Conservation (phyloP, 2,888 invertebrate species). For the Leuctra nigra region DNA sequence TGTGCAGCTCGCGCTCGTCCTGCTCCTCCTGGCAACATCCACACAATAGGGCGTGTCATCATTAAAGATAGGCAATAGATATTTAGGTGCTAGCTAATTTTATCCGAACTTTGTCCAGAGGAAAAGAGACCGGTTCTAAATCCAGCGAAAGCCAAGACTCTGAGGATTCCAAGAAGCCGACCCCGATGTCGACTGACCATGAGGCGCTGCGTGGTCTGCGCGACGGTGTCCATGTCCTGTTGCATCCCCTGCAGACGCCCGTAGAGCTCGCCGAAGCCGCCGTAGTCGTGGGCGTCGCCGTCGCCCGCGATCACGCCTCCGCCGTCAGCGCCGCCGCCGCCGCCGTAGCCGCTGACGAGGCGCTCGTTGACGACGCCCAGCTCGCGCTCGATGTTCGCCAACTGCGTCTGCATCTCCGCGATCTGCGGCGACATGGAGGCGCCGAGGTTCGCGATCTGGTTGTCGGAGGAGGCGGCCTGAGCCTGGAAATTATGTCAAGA, state of each 20-base stretch:
- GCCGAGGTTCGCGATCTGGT: constrained; percentile 37
- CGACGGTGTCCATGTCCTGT: constrained; percentile 40
- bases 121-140: too few relatives aligned
- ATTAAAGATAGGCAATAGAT: too few relatives aligned
- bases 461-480: constrained; percentile 18
- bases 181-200: too few relatives aligned
- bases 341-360: constrained; percentile 27
- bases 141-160: too few relatives aligned
- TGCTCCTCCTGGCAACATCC: too few relatives aligned
- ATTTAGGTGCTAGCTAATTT: too few relatives aligned
- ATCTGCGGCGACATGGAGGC: constrained; percentile 41
- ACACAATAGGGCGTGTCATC: too few relatives aligned
- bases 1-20: constrained; percentile 46
- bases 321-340: not conserved
- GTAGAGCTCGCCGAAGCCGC: constrained; percentile 37
- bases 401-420: constrained; percentile 44
- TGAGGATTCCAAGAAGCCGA: too few relatives aligned
- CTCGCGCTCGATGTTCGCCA: constrained; percentile 43
- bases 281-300: constrained; percentile 27
- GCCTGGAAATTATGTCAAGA: too few relatives aligned
- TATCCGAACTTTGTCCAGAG: too few relatives aligned
- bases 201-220: constrained; percentile 41
- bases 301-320: constrained; percentile 25
- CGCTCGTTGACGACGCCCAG: constrained; percentile 37
- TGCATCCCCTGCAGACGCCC: constrained; percentile 40